Base-by-base conservation (phyloP, 2,797 vertebrate genomes). In the Argya squamiceps region DNA sequence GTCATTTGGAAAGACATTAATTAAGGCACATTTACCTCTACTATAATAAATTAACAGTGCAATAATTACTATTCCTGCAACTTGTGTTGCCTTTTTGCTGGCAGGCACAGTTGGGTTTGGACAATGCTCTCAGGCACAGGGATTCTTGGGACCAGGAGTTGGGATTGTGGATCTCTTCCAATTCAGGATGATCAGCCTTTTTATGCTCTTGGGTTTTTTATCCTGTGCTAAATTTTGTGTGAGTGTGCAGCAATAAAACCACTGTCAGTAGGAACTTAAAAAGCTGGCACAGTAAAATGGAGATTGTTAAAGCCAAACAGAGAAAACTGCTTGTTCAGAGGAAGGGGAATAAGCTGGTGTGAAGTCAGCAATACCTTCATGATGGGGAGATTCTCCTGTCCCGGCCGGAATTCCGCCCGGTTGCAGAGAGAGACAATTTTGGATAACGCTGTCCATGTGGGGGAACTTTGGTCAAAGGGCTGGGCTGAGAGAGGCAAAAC, bases 361-460 rank as follows among this genome's bases (percentile, higher is more conserved):
- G 39, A 32, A 43, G 21, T 22, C 49, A 49, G 18, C 22, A 46
- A n/a, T 98, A 98, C 98, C 98, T 98, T 98, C 98, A 98, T 98
- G 85, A 98, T 95, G 24, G 98, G 98, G 27, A 98, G 46, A 3
- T 67, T 97, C 22, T 98, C 98, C 77, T 98, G 98, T 34, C 97
- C 98, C 19, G 98, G 96, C 50, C 85, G 97, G 96, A 98, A 98
- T 92, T 98, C 98, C 0, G 98, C 98, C 36, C 98, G 97, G 90
- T 98, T 98, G 88, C 98, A 98, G 44, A 98, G 95, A 3, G 98
- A 82, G 47, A 98, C 97, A 30, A 98, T 98, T 87, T 96, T 98
- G 44, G 98, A 97, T 52, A 98, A 85, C 0, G 98, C 97, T 8
- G 91, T 62, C 98, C 98, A 98, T 1, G 98, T 96, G 2, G 91